Evolutionary conservation across 2,797 vertebrate species (phyloP).

Genomic region (Rhyacichthys aspro): DNA sequence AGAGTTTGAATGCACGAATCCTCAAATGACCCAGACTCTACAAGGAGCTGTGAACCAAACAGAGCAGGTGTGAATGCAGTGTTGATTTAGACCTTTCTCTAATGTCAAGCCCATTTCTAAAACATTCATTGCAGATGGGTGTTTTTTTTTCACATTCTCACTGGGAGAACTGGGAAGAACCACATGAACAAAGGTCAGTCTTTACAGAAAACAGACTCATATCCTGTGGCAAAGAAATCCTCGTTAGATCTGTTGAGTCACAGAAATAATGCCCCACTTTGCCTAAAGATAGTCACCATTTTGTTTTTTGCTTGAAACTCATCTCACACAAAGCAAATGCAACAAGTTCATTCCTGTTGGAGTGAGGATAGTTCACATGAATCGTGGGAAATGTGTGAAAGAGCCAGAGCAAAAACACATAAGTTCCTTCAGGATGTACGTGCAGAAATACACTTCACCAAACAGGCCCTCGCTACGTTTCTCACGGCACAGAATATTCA

Average conservation of each 20-base stretch:
- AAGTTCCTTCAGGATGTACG: not conserved
- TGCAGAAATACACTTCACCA: not conserved
- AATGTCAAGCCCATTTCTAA: too few relatives aligned
- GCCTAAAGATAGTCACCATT: slow-evolving; percentile 32
- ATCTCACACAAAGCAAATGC: slow-evolving; percentile 40
- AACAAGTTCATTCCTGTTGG: slow-evolving; percentile 44
- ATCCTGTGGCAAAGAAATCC: slow-evolving; percentile 16
- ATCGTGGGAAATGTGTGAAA: slow-evolving; percentile 29
- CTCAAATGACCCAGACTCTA: too few relatives aligned
- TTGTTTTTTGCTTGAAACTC: slow-evolving; percentile 21
- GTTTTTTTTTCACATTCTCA: slow-evolving; percentile 6
- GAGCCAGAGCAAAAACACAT: slow-evolving; percentile 14
- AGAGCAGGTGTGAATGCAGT: too few relatives aligned
- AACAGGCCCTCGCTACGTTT: not conserved
- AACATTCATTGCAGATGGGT: too few relatives aligned
- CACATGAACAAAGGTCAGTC: slow-evolving; percentile 3
- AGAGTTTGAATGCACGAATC: too few relatives aligned
- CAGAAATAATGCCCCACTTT: slow-evolving; percentile 14
- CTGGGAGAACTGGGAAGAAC: not conserved
- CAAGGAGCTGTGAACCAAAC: too few relatives aligned
- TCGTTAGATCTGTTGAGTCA: slow-evolving; percentile 22
- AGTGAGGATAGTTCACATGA: slow-evolving; percentile 22
- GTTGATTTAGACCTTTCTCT: too few relatives aligned
- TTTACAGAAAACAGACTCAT: slow-evolving; percentile 5
- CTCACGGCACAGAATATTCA: not conserved